These are phyloP conservation scores for Suillia variegata DNA, from an alignment of 2,888 invertebrate genomes.

Conservation along the genomic window DNA sequence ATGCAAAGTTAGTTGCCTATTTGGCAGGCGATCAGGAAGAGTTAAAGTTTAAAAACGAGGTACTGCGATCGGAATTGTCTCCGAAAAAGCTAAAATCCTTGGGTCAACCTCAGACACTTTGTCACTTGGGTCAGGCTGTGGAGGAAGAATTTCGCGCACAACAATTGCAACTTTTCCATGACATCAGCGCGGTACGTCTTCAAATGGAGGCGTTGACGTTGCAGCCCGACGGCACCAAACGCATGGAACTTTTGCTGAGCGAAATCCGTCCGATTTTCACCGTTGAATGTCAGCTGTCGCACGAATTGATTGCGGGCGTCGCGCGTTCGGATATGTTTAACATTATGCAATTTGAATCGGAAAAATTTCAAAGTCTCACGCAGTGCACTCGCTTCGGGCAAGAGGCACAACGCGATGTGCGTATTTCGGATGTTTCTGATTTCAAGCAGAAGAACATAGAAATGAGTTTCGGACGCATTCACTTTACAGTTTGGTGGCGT, in stretches of 20 bases:
- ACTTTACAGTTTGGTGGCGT: constrained; percentile 55
- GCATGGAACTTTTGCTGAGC: constrained; percentile 48
- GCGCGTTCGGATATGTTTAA: constrained; percentile 49
- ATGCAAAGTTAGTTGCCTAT: constrained; percentile 51
- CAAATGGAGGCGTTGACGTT: constrained; percentile 52
- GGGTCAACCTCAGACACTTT: neutral
- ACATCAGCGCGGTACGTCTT: constrained; percentile 44
- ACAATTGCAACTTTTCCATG: constrained; percentile 41
- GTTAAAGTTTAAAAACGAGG: constrained; percentile 22
- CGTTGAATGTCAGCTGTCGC: constrained; percentile 51
- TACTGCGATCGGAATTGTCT: constrained; percentile 26
- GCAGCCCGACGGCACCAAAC: constrained; percentile 53
- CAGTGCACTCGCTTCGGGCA: constrained; percentile 54
- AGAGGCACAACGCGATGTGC: constrained; percentile 44
- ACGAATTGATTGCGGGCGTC: constrained; percentile 45
- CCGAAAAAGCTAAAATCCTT: constrained; percentile 26
- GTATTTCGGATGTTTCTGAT: constrained; percentile 28
- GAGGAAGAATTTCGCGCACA: constrained; percentile 20
- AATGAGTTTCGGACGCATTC: constrained; percentile 41
- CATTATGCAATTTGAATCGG: constrained; percentile 55
- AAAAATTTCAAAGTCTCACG: constrained; percentile 53
- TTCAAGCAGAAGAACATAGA: neutral
- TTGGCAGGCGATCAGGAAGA: constrained; percentile 39
- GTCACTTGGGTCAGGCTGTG: constrained; percentile 7
- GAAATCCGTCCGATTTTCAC: constrained; percentile 54